These are phyloP conservation scores for Leptatherina wallacei DNA, from an alignment of 2,797 vertebrate genomes.

Conservation along the genomic window DNA sequence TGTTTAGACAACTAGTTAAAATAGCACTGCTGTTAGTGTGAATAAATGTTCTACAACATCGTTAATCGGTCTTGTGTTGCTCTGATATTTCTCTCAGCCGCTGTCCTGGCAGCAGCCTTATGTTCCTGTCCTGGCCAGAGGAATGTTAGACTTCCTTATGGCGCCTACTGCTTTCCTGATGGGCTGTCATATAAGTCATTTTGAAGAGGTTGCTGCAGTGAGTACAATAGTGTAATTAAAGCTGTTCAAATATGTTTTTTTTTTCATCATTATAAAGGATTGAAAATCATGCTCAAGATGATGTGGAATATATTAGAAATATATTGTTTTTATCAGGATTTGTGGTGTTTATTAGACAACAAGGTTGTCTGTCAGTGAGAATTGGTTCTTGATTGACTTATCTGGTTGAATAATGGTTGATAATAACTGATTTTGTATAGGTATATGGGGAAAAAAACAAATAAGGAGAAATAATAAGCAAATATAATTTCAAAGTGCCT, in stretches of 20 bases:
- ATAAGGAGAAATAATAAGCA: background rate
- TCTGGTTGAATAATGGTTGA: too few species aligned
- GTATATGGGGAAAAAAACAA: background rate
- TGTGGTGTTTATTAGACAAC: background rate
- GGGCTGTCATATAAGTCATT: slow-evolving; percentile 93
- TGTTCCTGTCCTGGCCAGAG: slow-evolving; percentile 90
- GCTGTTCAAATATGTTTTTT: background rate
- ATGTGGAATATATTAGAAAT: background rate
- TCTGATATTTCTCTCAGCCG: slow-evolving; percentile 75
- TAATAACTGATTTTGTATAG: background rate
- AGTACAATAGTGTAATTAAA: slow-evolving; percentile 29
- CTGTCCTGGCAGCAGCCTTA: slow-evolving; percentile 96
- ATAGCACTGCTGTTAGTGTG: background rate
- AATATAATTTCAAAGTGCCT: background rate
- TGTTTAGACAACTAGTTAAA: slow-evolving; percentile 8
- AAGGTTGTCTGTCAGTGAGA: background rate
- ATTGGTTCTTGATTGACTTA: too few species aligned
- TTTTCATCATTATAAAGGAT: background rate
- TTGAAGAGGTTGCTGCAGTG: slow-evolving; percentile 88
- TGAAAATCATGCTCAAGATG: background rate
- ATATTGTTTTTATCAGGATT: background rate
- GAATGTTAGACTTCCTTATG: slow-evolving; percentile 98
- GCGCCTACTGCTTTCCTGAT: slow-evolving; percentile 96
- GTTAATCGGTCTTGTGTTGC: slow-evolving; percentile 54
- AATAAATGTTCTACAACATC: background rate